Evolutionary conservation across 2,797 vertebrate genomes (phyloP).

Genomic region (Sciaenops ocellatus): DNA sequence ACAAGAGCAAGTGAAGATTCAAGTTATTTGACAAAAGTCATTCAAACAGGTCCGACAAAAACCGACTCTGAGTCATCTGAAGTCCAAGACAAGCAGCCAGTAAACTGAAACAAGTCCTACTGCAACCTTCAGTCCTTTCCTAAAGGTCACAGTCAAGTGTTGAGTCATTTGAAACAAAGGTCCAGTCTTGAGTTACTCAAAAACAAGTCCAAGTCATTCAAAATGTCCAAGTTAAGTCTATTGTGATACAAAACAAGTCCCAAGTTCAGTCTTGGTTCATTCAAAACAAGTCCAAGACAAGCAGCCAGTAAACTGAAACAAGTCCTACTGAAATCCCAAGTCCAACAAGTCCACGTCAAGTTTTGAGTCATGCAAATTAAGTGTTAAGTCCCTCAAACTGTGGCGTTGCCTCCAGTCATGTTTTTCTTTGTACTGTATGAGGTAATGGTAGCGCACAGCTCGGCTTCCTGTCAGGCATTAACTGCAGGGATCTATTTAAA

Average conservation of each 20-base stretch:
- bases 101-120: background rate
- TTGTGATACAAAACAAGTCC: background rate
- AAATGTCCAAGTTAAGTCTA: background rate
- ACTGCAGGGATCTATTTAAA: conserved; percentile 55
- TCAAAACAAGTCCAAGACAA: background rate
- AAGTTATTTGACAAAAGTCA: too few species aligned
- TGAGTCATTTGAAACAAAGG: background rate
- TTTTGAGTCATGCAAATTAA: background rate
- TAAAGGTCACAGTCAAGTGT: background rate
- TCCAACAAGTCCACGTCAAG: too few species aligned
- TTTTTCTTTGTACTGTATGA: conserved; percentile 13
- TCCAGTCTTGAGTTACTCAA: background rate
- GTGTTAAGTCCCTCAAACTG: background rate
- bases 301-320: too few species aligned
- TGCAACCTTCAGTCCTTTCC: background rate
- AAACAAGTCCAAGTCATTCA: background rate
- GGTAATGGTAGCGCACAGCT: conserved; percentile 19
- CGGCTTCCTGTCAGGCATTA: conserved; percentile 43
- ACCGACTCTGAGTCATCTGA: too few species aligned
- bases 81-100: too few species aligned
- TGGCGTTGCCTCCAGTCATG: background rate
- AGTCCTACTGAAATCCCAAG: too few species aligned
- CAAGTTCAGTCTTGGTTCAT: background rate
- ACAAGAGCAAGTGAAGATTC: too few species aligned
- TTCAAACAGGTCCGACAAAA: too few species aligned